Evolutionary conservation across 2,888 invertebrate genomes (phyloP), one percentile per base, ranked within the genome.

Genomic region (Mythimna loreyi): DNA sequence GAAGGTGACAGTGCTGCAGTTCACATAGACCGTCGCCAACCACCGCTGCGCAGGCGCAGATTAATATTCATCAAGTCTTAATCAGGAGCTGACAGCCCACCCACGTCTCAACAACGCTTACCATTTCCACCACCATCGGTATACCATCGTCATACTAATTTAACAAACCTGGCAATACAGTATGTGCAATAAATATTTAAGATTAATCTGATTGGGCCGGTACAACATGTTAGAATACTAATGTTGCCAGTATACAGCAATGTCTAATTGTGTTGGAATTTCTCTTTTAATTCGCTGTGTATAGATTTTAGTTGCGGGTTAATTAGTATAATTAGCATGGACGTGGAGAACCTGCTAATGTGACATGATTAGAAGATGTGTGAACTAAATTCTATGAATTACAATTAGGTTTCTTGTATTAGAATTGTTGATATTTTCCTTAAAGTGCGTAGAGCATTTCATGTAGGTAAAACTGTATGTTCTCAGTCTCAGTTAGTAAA

Each of bases 101-200:
- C 96, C 96, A 96, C 94, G 92, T 92, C 85, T 91, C 89, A 88
- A 86, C 84, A 88, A 88, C 91, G 88, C 86, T 89, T 86, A 90
- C 92, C 90, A 92, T 94, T 94, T 91, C 92, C 92, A 90, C 92
- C 92, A 93, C 92, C 94, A 95, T 94, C 95, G 89, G 92, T 85
- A 91, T 89, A 86, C 91, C 92, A 95, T 94, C 93, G 88, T 94
- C 92, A 96, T 95, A 95, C 96, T 94, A 96, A 96, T 96, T 95
- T 92, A 91, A 81, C 89, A 83, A 86, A 91, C 85, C 90, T 93
- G 90, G 93, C 92, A 92, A 91, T 91, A 87, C 89, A 89, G 91
- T 91, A 90, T 95, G 93, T 91, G 94, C 93, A 96, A 95, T 96
- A 95, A 96, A 95, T 96, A 96, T 95, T 95, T 95, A 94, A 94